Evolutionary conservation across 2,113 vertebrate species (phyloP).

Genomic region (Micronycteris hirsuta): DNA sequence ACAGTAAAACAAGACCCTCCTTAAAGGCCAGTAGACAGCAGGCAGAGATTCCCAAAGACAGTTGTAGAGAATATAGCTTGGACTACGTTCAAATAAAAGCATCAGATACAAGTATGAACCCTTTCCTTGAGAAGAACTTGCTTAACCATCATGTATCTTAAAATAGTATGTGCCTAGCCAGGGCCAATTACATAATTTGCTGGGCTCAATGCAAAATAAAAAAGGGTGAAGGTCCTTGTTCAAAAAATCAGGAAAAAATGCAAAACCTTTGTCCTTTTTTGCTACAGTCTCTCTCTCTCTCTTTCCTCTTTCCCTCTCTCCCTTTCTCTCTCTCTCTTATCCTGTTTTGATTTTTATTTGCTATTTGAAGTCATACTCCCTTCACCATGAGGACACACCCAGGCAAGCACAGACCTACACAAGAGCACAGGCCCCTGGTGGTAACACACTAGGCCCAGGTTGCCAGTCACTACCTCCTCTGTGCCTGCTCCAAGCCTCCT

Average conservation of each 20-base stretch:
- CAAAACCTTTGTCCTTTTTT: not conserved
- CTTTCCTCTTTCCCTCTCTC: too few species aligned
- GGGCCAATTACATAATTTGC: not conserved
- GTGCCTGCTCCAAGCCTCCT: fast-evolving
- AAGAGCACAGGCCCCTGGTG: too few species aligned
- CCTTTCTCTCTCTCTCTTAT: too few species aligned
- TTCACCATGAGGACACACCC: fast-evolving
- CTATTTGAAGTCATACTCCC: not conserved
- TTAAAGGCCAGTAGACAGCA: not conserved
- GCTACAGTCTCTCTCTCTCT: not conserved
- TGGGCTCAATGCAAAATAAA: not conserved
- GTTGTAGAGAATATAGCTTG: not conserved
- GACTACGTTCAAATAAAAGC: not conserved
- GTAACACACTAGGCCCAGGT: not conserved
- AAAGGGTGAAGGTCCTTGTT: not conserved
- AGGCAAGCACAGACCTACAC: not conserved
- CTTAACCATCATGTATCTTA: not conserved
- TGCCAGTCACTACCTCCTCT: not conserved
- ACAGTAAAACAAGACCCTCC: not conserved
- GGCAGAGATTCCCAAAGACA: not conserved
- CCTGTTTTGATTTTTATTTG: not conserved
- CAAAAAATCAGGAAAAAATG: not conserved
- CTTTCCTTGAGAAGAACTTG: not conserved
- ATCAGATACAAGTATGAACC: not conserved
- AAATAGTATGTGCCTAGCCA: not conserved